A percentile compares a stretch with the other conserved stretches of the same genome.
phyloP scores from a whole-genome alignment of 2,888 invertebrate genomes.

The Villa cingulata region DNA sequence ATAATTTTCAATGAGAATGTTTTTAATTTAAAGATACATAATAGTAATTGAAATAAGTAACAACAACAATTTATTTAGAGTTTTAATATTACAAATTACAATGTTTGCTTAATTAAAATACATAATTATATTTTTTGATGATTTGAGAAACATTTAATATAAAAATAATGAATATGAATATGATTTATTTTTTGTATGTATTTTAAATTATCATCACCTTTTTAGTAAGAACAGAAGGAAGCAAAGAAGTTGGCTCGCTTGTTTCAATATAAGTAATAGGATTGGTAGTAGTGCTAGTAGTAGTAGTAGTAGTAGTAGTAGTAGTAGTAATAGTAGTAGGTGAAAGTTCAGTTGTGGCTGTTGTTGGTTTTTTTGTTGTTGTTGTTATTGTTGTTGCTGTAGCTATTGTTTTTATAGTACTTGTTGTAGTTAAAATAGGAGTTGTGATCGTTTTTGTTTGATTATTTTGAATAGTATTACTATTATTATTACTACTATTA shows the following conservation, averaged over 20 bases:
- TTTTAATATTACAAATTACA: too few species aligned
- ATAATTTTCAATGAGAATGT: too few species aligned
- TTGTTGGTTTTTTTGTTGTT: not conserved
- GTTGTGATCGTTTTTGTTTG: constrained; percentile 19
- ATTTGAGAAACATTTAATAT: too few species aligned
- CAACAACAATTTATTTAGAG: too few species aligned
- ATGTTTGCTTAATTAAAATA: too few species aligned
- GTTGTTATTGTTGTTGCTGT: constrained; percentile 1
- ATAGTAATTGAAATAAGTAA: too few species aligned
- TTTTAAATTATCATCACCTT: constrained; percentile 10
- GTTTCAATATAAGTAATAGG: constrained; percentile 2
- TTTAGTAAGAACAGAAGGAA: constrained; percentile 9
- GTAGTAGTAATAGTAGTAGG: constrained; percentile 10
- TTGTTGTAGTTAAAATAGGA: not conserved
- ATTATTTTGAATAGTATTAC: constrained; percentile 17
- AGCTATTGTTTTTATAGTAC: not conserved
- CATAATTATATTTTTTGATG: too few species aligned
- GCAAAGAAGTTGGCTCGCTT: constrained; percentile 10
- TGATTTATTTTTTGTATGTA: too few species aligned
- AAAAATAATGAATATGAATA: too few species aligned
- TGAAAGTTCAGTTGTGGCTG: constrained; percentile 6
- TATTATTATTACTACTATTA: too few species aligned
- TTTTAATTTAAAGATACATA: too few species aligned
- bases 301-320: constrained; percentile 7
- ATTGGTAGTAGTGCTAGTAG: not conserved